Evolutionary conservation across 1,140 invertebrate genomes (phyloP).

Genomic region (Procambarus virginalis): DNA sequence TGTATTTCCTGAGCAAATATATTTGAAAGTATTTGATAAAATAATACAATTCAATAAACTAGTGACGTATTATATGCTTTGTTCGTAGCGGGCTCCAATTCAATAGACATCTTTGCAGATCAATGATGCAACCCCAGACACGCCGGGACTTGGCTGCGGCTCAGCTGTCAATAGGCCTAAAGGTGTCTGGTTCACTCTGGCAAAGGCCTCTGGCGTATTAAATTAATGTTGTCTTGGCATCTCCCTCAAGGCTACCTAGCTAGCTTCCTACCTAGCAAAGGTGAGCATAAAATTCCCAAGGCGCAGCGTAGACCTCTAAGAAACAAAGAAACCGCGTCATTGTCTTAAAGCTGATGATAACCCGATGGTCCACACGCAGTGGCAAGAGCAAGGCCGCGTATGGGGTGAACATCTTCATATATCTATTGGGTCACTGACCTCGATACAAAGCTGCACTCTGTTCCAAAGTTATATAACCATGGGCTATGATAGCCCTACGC

Average conservation of each 20-base stretch:
- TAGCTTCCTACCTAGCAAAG: neutral
- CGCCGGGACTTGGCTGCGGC: slow-evolving; percentile 41
- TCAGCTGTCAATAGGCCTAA: slow-evolving; percentile 57
- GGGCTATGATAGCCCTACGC: no score
- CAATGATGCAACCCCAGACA: slow-evolving; percentile 44
- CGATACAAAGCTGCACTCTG: neutral
- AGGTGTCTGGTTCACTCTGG: slow-evolving; percentile 44
- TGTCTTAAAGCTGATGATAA: neutral
- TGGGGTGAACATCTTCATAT: neutral
- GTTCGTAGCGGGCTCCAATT: neutral
- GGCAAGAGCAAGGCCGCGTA: neutral
- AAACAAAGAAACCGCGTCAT: neutral
- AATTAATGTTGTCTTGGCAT: slow-evolving; percentile 28
- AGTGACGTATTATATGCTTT: neutral
- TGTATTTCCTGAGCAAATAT: neutral
- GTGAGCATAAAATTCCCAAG: neutral
- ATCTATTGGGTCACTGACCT: neutral
- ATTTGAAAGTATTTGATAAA: neutral
- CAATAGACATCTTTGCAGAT: slow-evolving; percentile 31
- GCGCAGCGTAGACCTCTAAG: neutral
- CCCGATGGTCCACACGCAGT: neutral
- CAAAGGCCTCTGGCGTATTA: neutral
- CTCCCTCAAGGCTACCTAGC: slow-evolving; percentile 24
- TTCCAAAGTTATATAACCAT: slow-evolving; percentile 6
- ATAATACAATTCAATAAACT: neutral